Evolutionary conservation across 2,888 invertebrate species (phyloP).

Genomic region (Erynnis tages): DNA sequence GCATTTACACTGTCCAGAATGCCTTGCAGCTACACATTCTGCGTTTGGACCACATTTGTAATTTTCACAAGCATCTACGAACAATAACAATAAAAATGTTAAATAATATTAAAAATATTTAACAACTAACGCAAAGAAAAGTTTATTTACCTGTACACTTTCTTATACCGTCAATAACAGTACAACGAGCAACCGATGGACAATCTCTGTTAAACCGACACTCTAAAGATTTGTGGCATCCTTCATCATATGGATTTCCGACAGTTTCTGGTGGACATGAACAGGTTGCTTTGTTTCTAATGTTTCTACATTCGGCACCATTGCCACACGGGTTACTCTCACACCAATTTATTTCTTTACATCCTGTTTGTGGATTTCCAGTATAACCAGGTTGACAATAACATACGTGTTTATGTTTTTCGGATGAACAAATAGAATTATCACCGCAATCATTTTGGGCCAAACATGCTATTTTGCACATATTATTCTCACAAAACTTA

Average conservation of each 20-base stretch:
- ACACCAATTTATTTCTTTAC: constrained; percentile 90
- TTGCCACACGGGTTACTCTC: constrained; percentile 89
- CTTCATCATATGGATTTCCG: constrained; percentile 92
- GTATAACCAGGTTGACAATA: constrained; percentile 94
- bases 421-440: constrained; percentile 92
- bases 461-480: constrained; percentile 93
- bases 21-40: constrained; percentile 89
- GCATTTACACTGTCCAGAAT: constrained; percentile 90
- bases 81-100: neutral
- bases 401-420: constrained; percentile 87
- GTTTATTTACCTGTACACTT: constrained; percentile 86
- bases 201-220: constrained; percentile 91
- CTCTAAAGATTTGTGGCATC: constrained; percentile 91
- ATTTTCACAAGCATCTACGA: constrained; percentile 88
- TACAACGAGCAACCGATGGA: constrained; percentile 89
- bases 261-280: constrained; percentile 89
- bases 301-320: constrained; percentile 90
- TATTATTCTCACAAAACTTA: constrained; percentile 90
- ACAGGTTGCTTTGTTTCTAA: constrained; percentile 90
- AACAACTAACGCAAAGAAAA: neutral
- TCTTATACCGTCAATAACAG: constrained; percentile 85
- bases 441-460: constrained; percentile 91
- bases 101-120: neutral
- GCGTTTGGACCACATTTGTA: constrained; percentile 91
- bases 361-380: constrained; percentile 87